Base-by-base conservation (phyloP, 2,797 vertebrate genomes). In the Tangara arthus region DNA sequence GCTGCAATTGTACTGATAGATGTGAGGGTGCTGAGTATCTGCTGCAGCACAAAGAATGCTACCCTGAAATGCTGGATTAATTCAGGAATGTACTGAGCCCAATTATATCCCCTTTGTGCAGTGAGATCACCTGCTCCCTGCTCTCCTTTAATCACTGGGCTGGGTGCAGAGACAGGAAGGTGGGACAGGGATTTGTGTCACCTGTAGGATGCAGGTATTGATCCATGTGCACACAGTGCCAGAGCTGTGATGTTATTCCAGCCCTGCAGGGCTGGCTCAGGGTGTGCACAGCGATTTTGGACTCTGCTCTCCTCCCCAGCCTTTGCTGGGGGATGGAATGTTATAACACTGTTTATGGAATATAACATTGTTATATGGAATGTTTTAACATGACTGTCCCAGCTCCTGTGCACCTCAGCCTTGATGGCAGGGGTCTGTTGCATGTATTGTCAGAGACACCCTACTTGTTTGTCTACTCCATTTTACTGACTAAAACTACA, bases 391-490 rank as follows among this genome's bases (percentile, higher is more conserved):
- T 4, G 7, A 16, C 34, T 79, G 14, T 12, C 16, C 69, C 46
- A 70, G 7, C 7, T 3, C n/a, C 18, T 23, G n/a, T 5, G 16
- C 23, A 22, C 22, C 23, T 83, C 53, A 60, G 28, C 23, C 23
- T 24, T n/a, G 41, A 6, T 6, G 28, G 15, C 17, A 42, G 18
- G 26, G 8, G 5, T 26, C 26, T 70, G 32, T 12, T 73, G 20
- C 3, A 4, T 28, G 4, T 26, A 0, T 69, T 39, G 9, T 46
- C 42, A 37, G 61, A 23, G 28, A 30, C 12, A 28, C 2, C 6
- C 1, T 5, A 4, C 12, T n/a, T 68, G 10, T 44, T 42, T 14
- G 0, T 9, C 12, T 47, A 1, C 18, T 26, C 11, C 24, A 4
- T 57, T 30, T 52, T 27, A 11, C 27, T 61, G 30, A 22, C 56